phyloP scores from a whole-genome alignment of 2,113 vertebrate species.

The Bettongia penicillata region DNA sequence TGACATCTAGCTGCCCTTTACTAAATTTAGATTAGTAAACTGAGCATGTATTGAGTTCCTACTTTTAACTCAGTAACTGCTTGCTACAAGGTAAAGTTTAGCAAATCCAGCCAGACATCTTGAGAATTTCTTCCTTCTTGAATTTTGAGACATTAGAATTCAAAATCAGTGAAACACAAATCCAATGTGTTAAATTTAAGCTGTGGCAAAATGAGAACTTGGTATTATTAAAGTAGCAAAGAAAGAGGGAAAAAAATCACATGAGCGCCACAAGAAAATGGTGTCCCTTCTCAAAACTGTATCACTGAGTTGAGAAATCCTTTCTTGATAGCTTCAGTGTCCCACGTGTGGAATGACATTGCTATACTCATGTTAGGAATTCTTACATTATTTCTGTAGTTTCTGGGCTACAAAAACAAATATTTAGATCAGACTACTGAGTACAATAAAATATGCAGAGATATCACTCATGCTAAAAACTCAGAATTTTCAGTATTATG shows the following conservation, averaged over 20 bases:
- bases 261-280: not conserved
- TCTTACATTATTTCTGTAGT: not conserved
- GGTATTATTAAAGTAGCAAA: not conserved
- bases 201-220: not conserved
- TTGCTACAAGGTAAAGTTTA: not conserved
- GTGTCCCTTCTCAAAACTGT: not conserved
- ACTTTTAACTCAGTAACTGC: not conserved
- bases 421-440: not conserved
- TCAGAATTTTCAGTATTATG: not conserved
- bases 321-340: not conserved
- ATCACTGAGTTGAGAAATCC: not conserved
- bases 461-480: not conserved
- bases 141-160: not conserved
- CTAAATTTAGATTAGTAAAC: too few relatives aligned
- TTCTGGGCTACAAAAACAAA: not conserved
- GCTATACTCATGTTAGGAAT: not conserved
- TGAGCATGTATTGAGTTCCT: not conserved
- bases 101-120: not conserved
- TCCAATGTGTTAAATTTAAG: not conserved
- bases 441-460: not conserved
- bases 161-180: not conserved
- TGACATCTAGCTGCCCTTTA: too few relatives aligned
- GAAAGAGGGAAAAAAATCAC: not conserved
- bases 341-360: not conserved
- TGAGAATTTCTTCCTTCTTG: not conserved